Conservation (phyloP, 2,797 vertebrate species). For the Lacerta viridis region DNA sequence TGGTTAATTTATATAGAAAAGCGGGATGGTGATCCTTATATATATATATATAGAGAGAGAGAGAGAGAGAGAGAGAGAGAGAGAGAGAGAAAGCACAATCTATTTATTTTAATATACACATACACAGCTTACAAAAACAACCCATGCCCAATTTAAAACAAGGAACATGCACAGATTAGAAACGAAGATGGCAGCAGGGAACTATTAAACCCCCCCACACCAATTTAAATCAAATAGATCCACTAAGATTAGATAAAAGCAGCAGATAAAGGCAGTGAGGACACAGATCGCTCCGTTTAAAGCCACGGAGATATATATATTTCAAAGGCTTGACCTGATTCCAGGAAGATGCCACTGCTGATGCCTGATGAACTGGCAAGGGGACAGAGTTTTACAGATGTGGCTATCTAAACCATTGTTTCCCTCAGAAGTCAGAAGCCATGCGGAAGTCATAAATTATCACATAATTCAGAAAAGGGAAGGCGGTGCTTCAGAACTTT, state of each 20-base stretch:
- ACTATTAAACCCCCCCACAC: background rate
- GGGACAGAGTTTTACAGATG: background rate
- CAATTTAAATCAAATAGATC: slow-evolving; percentile 10
- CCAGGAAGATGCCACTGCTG: background rate
- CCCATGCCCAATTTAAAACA: background rate
- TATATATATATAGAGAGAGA: no score
- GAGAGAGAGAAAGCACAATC: no score
- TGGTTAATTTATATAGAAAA: no score
- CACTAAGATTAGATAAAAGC: slow-evolving; percentile 7
- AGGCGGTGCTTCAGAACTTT: no score
- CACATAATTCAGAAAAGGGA: no score
- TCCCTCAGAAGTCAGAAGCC: no score
- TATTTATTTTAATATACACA: background rate
- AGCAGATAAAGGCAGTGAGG: background rate
- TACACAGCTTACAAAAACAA: background rate
- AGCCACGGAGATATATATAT: background rate
- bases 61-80: no score
- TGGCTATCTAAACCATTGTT: no score
- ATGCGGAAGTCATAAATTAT: no score
- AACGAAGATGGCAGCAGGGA: background rate
- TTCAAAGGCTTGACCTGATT: background rate
- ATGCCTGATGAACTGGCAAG: background rate
- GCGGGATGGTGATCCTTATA: no score
- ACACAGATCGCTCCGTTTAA: background rate
- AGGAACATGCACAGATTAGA: background rate